phyloP scores from a whole-genome alignment of 2,888 invertebrate species.

The Habroteleia sp. region DNA sequence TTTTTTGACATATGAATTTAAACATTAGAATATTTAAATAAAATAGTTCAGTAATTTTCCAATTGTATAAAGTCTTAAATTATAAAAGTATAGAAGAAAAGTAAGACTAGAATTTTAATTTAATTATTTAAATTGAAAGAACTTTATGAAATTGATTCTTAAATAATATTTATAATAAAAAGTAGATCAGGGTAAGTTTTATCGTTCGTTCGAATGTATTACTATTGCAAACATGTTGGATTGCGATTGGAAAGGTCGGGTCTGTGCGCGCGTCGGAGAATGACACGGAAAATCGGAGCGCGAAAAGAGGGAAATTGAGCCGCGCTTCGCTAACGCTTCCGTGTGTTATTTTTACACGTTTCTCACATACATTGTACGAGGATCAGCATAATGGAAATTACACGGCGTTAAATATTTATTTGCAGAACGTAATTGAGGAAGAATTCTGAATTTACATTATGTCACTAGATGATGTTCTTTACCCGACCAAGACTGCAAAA shows the following conservation, averaged over 20 bases:
- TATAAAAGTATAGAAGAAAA: too few relatives aligned
- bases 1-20: too few relatives aligned
- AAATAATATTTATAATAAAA: too few relatives aligned
- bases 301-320: conserved; percentile 41
- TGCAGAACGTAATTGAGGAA: conserved; percentile 28
- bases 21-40: too few relatives aligned
- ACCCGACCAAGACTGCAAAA: background rate
- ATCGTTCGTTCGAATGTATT: background rate
- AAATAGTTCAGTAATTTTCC: too few relatives aligned
- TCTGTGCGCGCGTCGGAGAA: conserved; percentile 9
- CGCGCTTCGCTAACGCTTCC: conserved; percentile 37
- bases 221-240: background rate
- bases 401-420: conserved; percentile 42
- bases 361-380: conserved; percentile 28
- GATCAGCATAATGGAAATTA: conserved; percentile 37
- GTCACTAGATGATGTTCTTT: conserved; percentile 31
- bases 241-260: conserved; percentile 33
- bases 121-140: too few relatives aligned
- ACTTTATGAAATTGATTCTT: too few relatives aligned
- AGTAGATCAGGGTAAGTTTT: too few relatives aligned
- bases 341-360: conserved; percentile 40
- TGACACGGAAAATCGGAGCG: conserved; percentile 51
- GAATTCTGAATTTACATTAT: conserved; percentile 8
- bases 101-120: too few relatives aligned
- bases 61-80: too few relatives aligned